These are phyloP conservation scores for Fregetta grallaria DNA, from an alignment of 2,113 vertebrate species.

Conservation along the genomic window DNA sequence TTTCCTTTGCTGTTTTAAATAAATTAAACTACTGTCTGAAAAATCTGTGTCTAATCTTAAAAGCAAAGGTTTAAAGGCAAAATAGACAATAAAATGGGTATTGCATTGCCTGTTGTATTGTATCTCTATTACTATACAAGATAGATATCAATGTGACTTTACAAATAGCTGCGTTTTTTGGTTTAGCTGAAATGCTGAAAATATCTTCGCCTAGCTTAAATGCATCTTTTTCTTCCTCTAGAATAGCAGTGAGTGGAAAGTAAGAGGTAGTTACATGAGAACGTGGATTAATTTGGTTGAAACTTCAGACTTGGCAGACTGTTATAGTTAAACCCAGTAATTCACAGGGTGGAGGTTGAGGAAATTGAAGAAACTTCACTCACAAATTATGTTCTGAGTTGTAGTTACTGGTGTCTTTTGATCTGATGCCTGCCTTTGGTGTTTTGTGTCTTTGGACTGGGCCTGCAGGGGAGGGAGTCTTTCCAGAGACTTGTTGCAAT, in stretches of 20 bases:
- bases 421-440: background rate
- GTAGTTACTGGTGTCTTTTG: background rate
- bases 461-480: slow-evolving; percentile 32
- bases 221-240: background rate
- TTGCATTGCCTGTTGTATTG: background rate
- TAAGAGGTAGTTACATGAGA: background rate
- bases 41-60: background rate
- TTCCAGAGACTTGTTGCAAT: slow-evolving; percentile 29
- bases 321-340: background rate
- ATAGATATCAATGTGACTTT: background rate
- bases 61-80: background rate
- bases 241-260: slow-evolving; percentile 25
- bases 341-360: background rate
- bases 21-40: background rate
- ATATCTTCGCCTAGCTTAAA: background rate
- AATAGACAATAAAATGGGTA: background rate
- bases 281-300: background rate
- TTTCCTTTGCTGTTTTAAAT: background rate
- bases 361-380: background rate
- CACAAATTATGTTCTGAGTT: background rate
- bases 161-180: background rate
- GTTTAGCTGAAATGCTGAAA: background rate
- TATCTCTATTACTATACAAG: background rate
- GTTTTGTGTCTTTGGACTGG: slow-evolving; percentile 40
- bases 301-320: background rate